A percentile compares a stretch with the other conserved stretches of the same genome.
Evolutionary conservation across 2,797 vertebrate genomes (phyloP).

Genomic region (Hyperoplus immaculatus): DNA sequence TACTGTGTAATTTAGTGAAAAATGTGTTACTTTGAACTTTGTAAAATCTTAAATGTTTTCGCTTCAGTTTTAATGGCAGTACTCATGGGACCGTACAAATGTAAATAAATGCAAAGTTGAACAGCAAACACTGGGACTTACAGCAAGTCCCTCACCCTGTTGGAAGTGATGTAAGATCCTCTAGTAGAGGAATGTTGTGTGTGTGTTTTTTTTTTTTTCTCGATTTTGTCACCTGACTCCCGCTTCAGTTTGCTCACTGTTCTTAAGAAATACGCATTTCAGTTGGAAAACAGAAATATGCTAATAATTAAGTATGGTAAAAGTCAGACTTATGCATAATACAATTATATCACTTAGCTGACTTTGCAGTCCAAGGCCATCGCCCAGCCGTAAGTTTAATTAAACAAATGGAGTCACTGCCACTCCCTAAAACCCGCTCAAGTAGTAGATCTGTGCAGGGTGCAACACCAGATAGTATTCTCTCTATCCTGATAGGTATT

Average conservation of each 20-base stretch:
- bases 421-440: slow-evolving; percentile 22
- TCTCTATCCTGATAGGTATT: background rate
- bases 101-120: background rate
- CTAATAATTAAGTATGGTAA: background rate
- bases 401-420: slow-evolving; percentile 19
- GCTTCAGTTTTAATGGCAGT: background rate
- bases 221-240: slow-evolving; percentile 30
- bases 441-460: slow-evolving; percentile 12
- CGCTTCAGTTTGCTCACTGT: slow-evolving; percentile 29
- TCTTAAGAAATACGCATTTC: slow-evolving; percentile 16
- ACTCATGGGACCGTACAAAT: background rate
- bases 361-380: slow-evolving; percentile 27
- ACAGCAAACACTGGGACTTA: slow-evolving; percentile 5
- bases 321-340: slow-evolving; percentile 2
- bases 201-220: background rate
- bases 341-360: slow-evolving; percentile 32
- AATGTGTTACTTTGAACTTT: background rate
- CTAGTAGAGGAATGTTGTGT: slow-evolving; percentile 12
- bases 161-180: slow-evolving; percentile 13
- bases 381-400: slow-evolving; percentile 21
- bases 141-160: slow-evolving; percentile 1
- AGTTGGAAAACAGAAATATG: background rate
- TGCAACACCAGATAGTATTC: background rate
- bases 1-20: background rate
- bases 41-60: slow-evolving; percentile 5